Evolutionary conservation across 2,113 vertebrate genomes (phyloP).

Genomic region (Corythornis cristatus): DNA sequence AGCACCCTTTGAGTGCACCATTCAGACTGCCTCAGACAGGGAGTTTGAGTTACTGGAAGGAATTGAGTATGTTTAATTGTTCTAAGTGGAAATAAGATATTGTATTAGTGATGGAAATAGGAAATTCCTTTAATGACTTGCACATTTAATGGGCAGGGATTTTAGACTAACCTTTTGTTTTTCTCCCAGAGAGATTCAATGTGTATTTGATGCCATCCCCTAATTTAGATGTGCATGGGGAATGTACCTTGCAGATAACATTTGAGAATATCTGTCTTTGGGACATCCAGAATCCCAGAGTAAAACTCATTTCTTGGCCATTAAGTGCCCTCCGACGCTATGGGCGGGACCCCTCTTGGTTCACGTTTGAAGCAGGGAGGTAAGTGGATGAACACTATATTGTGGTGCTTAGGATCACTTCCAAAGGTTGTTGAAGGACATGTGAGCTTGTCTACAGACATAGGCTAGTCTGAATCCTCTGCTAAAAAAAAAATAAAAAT

Average conservation of each 20-base stretch:
- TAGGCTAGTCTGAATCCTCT: neutral
- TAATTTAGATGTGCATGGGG: constrained; percentile 86
- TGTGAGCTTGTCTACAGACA: neutral
- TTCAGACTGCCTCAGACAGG: neutral
- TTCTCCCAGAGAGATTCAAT: constrained; percentile 87
- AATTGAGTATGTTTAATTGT: neutral
- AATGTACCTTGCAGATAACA: constrained; percentile 88
- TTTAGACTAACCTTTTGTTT: constrained; percentile 81
- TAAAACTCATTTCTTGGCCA: constrained; percentile 84
- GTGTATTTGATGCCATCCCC: constrained; percentile 88
- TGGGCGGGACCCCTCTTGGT: constrained; percentile 83
- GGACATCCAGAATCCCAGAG: constrained; percentile 83
- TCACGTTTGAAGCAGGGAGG: constrained; percentile 89
- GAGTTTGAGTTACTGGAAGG: neutral
- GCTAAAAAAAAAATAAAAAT: neutral
- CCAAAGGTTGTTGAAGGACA: too few species aligned
- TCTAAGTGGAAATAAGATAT: neutral
- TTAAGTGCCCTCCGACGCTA: constrained; percentile 83
- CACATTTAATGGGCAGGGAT: constrained; percentile 67
- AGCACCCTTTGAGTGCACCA: neutral
- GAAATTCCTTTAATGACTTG: constrained; percentile 71
- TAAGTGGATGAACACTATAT: neutral
- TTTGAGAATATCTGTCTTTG: constrained; percentile 85
- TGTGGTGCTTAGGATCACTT: fast-evolving
- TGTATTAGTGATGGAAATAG: constrained; percentile 4